Evolutionary conservation across 2,888 invertebrate genomes (phyloP).

Genomic region (Hirtodrosophila duncani): DNA sequence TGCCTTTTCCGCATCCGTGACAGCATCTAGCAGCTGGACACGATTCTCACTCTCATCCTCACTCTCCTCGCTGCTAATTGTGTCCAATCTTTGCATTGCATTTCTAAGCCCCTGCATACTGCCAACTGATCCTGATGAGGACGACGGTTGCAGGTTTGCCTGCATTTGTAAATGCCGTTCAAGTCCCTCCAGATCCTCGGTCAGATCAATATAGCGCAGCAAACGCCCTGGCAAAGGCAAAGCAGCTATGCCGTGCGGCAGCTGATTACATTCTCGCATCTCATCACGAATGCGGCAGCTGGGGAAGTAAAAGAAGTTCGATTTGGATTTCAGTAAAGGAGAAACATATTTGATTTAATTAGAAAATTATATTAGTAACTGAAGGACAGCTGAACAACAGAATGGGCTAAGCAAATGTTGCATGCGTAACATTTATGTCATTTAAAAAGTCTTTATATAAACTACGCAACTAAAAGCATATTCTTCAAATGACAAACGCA

Average conservation of each 20-base stretch:
- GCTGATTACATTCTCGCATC: slow-evolving; percentile 84
- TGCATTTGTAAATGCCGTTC: slow-evolving; percentile 12
- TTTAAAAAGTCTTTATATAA: too few species aligned
- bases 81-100: slow-evolving; percentile 46
- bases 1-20: slow-evolving; percentile 58
- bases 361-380: too few species aligned
- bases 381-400: too few species aligned
- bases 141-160: slow-evolving; percentile 9
- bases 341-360: too few species aligned
- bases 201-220: slow-evolving; percentile 86
- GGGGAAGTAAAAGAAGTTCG: slow-evolving; percentile 9
- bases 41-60: slow-evolving; percentile 61
- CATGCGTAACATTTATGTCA: too few species aligned
- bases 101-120: slow-evolving; percentile 20
- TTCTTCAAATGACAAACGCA: too few species aligned
- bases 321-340: too few species aligned
- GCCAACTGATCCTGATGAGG: too few species aligned
- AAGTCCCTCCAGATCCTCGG: slow-evolving; percentile 80
- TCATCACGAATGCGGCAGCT: slow-evolving; percentile 84
- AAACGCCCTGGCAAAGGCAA: slow-evolving; percentile 84
- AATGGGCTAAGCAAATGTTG: too few species aligned
- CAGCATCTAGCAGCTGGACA: slow-evolving; percentile 49
- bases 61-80: slow-evolving; percentile 52
- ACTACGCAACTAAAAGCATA: too few species aligned
- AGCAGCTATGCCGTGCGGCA: slow-evolving; percentile 86